Evolutionary conservation across 2,113 vertebrate species (phyloP), one percentile per base, ranked within the genome.

Genomic region (Toxotes chatareus): DNA sequence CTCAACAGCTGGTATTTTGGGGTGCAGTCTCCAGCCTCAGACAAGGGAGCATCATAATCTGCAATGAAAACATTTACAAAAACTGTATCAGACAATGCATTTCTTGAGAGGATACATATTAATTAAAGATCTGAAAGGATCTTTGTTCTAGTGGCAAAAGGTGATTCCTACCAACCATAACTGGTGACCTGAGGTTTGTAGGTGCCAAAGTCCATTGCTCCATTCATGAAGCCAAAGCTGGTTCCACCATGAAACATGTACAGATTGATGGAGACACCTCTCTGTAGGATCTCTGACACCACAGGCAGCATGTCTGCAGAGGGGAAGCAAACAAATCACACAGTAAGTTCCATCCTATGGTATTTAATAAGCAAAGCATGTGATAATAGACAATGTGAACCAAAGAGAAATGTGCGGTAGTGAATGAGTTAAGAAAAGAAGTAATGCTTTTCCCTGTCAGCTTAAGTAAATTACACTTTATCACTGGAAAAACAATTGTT

Each of bases 181-280:
- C 97, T 98, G 89, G 95, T 97, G 90, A 97, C 95, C 32, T 97
- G 96, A 3, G 97, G 85, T 89, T 95, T 97, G 87, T 98, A 98
- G 3, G 94, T 93, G 0, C 95, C 93, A 40, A 95, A 92, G 59
- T 97, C 94, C 86, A 96, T 53, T 0, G 97, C 97, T 31, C 97
- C 97, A 0, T 89, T 97, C 91, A 97, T 97, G 93, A 99, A 99
- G 27, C 97, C 97, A 32, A 99, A 99, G 94, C 95, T 99, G 80
- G 96, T 98, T 82, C 98, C 97, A 16, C 97, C 98, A 0, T 99
- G 98, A 89, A 99, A 99, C 97, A 98, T 98, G 91, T 99, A 99
- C 47, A 99, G 94, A 61, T 99, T 98, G 89, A 99, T 95, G 78
- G 97, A 98, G 10, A 96, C 93, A 31, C 96, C 97, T 0, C 91